Evolutionary conservation across 2,888 invertebrate species (phyloP).

Genomic region (Limnephilus lunatus): DNA sequence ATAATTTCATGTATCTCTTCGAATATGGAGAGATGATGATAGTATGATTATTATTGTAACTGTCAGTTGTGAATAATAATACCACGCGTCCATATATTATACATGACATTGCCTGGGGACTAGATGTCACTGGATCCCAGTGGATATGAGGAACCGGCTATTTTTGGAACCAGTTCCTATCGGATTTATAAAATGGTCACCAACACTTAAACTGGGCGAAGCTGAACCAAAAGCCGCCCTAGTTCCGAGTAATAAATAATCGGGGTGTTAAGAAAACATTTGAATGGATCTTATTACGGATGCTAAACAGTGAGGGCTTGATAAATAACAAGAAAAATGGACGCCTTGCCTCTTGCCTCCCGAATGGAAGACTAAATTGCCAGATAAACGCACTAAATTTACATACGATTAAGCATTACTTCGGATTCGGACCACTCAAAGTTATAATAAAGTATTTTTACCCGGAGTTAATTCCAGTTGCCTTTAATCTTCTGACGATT

Average conservation of each 20-base stretch:
- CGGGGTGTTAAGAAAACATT: background rate
- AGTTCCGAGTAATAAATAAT: background rate
- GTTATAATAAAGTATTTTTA: slow-evolving; percentile 60
- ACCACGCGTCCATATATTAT: too few species aligned
- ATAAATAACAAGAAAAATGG: background rate
- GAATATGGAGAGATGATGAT: too few species aligned
- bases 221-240: too few species aligned
- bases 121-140: too few species aligned
- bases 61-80: too few species aligned
- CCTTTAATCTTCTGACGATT: slow-evolving; percentile 37
- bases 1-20: too few species aligned
- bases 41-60: too few species aligned
- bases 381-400: slow-evolving; percentile 52
- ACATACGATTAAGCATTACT: slow-evolving; percentile 59
- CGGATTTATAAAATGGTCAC: too few species aligned
- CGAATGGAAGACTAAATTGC: slow-evolving; percentile 29
- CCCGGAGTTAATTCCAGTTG: slow-evolving; percentile 19
- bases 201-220: too few species aligned
- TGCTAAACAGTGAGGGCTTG: background rate
- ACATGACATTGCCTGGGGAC: too few species aligned
- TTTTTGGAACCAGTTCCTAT: too few species aligned
- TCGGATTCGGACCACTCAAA: slow-evolving; percentile 49
- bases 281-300: background rate
- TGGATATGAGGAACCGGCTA: too few species aligned
- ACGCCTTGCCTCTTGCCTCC: background rate